These are phyloP conservation scores for Scaptodrosophila lebanonensis DNA, from an alignment of 1,140 invertebrate species.

Conservation along the genomic window DNA sequence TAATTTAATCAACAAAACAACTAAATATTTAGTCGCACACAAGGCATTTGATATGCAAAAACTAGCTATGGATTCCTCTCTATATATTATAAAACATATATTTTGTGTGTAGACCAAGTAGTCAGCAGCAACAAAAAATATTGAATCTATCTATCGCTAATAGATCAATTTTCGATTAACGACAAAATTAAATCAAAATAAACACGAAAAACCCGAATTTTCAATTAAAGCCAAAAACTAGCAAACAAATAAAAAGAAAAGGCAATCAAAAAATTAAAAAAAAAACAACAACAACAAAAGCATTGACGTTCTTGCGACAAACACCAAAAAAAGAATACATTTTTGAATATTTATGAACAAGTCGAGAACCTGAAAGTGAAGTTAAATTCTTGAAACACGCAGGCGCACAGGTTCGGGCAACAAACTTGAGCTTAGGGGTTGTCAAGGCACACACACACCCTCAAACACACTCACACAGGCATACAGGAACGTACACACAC, in stretches of 20 bases:
- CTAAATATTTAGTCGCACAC: slow-evolving; percentile 57
- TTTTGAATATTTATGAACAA: slow-evolving; percentile 56
- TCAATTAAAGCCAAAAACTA: slow-evolving; percentile 60
- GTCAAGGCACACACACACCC: too few species aligned
- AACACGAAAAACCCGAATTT: slow-evolving; percentile 74
- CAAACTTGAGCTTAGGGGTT: slow-evolving; percentile 14
- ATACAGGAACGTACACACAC: too few species aligned
- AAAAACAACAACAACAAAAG: slow-evolving; percentile 27
- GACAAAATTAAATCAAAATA: slow-evolving; percentile 63
- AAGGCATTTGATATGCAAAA: slow-evolving; percentile 36
- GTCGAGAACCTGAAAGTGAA: slow-evolving; percentile 63
- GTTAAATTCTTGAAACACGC: slow-evolving; percentile 64
- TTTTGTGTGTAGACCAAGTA: slow-evolving; percentile 3
- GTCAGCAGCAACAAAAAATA: slow-evolving; percentile 25
- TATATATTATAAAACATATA: slow-evolving; percentile 25
- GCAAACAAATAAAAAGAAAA: slow-evolving; percentile 25
- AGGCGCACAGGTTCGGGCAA: slow-evolving; percentile 18
- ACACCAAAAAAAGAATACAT: slow-evolving; percentile 46
- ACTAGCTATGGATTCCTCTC: not conserved
- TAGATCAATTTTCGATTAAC: slow-evolving; percentile 61
- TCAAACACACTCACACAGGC: too few species aligned
- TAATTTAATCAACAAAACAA: slow-evolving; percentile 67
- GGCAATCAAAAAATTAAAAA: slow-evolving; percentile 36
- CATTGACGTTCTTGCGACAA: too few species aligned
- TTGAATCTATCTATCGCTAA: slow-evolving; percentile 42